A percentile compares a stretch with the other conserved stretches of the same genome.
phyloP scores from a whole-genome alignment of 2,797 vertebrate species.

The Danio jaintianensis region DNA sequence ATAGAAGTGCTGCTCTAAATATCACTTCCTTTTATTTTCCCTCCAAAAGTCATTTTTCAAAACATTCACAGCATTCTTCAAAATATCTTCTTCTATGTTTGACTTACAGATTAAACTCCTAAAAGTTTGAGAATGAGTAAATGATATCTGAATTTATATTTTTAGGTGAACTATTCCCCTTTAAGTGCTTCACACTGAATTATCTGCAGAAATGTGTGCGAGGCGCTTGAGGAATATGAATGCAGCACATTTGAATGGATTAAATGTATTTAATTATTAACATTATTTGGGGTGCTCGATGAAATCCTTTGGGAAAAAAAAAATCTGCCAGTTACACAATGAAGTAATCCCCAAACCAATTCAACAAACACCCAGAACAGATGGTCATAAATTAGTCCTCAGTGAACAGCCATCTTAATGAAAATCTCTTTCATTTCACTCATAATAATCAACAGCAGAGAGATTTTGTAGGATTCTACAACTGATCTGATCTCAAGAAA shows the following conservation, averaged over 20 bases:
- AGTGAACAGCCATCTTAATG: constrained; percentile 1
- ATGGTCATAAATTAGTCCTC: constrained; percentile 33
- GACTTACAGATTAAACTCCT: too few species aligned
- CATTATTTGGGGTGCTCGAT: background rate
- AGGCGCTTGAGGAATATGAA: background rate
- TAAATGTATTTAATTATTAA: background rate
- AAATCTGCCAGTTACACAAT: background rate
- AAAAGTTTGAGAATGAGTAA: too few species aligned
- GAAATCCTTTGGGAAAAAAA: background rate
- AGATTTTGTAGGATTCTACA: background rate
- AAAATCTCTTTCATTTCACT: constrained; percentile 24
- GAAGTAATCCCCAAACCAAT: constrained; percentile 45
- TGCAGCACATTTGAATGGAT: background rate
- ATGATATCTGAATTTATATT: too few species aligned
- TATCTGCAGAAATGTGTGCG: background rate
- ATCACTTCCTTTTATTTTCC: too few species aligned
- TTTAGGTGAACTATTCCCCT: too few species aligned
- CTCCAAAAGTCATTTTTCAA: too few species aligned
- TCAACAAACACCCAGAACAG: constrained; percentile 45
- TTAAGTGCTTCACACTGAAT: too few species aligned
- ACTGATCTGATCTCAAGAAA: background rate
- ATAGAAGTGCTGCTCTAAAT: too few species aligned
- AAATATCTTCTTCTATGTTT: too few species aligned
- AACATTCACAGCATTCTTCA: too few species aligned
- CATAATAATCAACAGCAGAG: background rate